Base-by-base conservation (phyloP, 2,888 invertebrate genomes). In the Andrena fulva region DNA sequence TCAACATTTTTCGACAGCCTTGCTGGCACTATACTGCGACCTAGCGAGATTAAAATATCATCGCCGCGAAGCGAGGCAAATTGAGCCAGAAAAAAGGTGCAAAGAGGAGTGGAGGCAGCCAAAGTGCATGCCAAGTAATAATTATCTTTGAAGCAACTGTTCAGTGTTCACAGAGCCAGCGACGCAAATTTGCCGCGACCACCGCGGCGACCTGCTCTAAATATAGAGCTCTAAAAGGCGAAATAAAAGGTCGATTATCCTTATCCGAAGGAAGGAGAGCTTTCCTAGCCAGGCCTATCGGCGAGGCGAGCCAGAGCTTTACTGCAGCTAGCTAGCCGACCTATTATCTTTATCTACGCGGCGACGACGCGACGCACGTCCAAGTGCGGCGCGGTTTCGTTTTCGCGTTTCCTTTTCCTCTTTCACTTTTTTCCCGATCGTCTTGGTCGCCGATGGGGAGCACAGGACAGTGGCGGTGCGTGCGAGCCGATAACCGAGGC, bases 401-500 rank as follows among this genome's bases (percentile, higher is more conserved):
- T 81, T 78, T 86, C 69, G 62, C 50, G 20, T 54, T 48, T 4
- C 35, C 48, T 56, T 75, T 60, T 74, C 69, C 56, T 67, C 42
- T 63, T 56, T 75, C 56, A 72, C 69, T 56, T 64, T 33, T 48
- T 33, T 20, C 35, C 76, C 77, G 20, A n/a, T 35, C 54, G 35
- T 68, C 60, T 10, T 64, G 60, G 29, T 68, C 77, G 71, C 63
- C 72, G 60, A 59, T 29, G 78, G 71, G 72, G 77, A 82, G 78
- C 84, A 81, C 84, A 50, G 66, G 85, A 59, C 79, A 74, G 50
- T 69, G 72, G 42, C 67, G 67, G 68, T 64, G 77, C 85, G 68
- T 67, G 74, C 70, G 54, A 77, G 76, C 82, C 86, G 89, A 90
- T 88, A 89, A 89, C 87, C 80, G 81, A 84, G 80, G 77, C 80